phyloP scores from a whole-genome alignment of 2,113 vertebrate species.

The Heterotilapia buettikoferi region DNA sequence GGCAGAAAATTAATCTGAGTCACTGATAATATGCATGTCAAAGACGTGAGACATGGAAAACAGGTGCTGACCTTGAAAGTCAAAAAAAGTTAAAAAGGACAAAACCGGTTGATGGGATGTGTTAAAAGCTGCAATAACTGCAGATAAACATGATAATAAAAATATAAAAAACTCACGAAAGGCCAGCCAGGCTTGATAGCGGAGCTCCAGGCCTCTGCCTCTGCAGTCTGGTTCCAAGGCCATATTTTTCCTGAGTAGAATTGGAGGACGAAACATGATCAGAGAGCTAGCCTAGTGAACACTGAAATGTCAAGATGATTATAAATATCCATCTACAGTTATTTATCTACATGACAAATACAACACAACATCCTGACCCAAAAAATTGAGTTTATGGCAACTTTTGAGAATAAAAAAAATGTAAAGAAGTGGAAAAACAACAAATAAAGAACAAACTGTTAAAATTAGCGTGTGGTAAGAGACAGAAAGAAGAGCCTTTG shows the following conservation, averaged over 20 bases:
- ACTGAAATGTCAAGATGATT: background rate
- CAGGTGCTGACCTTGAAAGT: background rate
- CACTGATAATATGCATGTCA: background rate
- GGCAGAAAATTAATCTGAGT: background rate
- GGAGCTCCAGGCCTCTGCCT: slow-evolving; percentile 88
- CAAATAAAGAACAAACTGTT: background rate
- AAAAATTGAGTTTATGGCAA: background rate
- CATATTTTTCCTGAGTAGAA: slow-evolving; percentile 86
- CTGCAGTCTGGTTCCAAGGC: slow-evolving; percentile 92
- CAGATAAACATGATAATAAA: background rate
- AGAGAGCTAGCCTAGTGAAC: background rate
- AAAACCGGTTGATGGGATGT: background rate
- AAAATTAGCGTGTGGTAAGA: background rate
- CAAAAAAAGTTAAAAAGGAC: background rate
- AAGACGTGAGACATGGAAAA: background rate
- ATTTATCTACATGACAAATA: background rate
- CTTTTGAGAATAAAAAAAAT: background rate
- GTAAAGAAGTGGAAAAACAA: background rate
- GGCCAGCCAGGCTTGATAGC: slow-evolving; percentile 87
- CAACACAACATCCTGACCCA: background rate
- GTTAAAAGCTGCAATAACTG: background rate
- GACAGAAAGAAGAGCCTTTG: slow-evolving; percentile 9
- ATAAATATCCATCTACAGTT: background rate
- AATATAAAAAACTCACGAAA: slow-evolving; percentile 82
- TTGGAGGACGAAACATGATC: background rate